Percentiles rank a stretch among this genome's conserved stretches.
phyloP scores from a whole-genome alignment of 2,113 vertebrate species.

The Potamarius usumacintae region DNA sequence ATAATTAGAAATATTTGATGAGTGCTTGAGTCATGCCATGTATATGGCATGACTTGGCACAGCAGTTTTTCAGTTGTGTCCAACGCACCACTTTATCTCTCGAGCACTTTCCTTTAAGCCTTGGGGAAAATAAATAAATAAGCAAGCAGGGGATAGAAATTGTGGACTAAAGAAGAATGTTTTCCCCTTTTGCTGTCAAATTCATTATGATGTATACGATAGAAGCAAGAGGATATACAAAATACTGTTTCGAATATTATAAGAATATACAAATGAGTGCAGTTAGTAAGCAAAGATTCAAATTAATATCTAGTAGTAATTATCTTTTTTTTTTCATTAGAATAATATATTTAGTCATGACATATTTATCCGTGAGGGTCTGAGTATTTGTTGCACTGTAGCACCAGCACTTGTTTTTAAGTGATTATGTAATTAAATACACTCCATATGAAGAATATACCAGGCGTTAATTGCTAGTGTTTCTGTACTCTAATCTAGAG shows the following conservation, averaged over 20 bases:
- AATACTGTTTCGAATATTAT: not conserved
- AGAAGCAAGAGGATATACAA: not conserved
- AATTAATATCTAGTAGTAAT: not conserved
- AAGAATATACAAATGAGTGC: not conserved
- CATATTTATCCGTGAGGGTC: not conserved
- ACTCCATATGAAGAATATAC: not conserved
- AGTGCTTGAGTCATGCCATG: too few species aligned
- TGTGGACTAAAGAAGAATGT: too few species aligned
- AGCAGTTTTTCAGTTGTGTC: not conserved
- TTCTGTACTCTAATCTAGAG: not conserved
- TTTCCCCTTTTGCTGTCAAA: too few species aligned
- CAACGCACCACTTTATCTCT: not conserved
- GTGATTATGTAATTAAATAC: not conserved
- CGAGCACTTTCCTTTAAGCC: not conserved
- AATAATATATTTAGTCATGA: not conserved
- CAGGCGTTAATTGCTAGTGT: not conserved
- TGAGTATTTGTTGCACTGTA: not conserved
- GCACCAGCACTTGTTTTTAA: not conserved
- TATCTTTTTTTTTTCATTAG: not conserved
- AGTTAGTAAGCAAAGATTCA: not conserved
- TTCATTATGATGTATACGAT: not conserved
- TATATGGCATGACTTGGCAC: not conserved
- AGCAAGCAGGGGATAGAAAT: not conserved
- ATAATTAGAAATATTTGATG: too few species aligned
- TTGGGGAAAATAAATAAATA: not conserved